Evolutionary conservation across 2,888 invertebrate species (phyloP), one percentile per base, ranked within the genome.

Genomic region (Melolontha melolontha): DNA sequence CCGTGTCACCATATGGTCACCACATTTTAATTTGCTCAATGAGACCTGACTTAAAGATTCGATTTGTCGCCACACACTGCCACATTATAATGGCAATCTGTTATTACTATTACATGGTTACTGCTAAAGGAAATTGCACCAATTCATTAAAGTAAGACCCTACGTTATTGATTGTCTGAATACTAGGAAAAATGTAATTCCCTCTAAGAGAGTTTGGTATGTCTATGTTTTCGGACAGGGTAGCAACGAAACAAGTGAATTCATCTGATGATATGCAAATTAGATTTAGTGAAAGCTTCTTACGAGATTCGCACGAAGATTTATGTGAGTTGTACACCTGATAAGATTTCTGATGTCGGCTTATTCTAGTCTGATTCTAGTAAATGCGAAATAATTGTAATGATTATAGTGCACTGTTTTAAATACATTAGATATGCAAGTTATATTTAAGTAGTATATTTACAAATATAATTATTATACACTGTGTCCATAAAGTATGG

Each of bases 271-370:
- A 78, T 76, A 81, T 81, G 80, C 79, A 81, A 81, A 81, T 80
- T 70, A 79, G 77, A 71, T 66, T 72, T 70, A 68, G 64, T 73
- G 75, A 76, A 76, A 76, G 72, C 75, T 79, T 76, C 79, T 79
- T 78, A 79, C 76, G 73, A 72, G 74, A 75, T 81, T 81, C 81
- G 76, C 81, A 81, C 81, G 81, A 75, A 75, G 81, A 77, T 81
- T 81, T 79, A 72, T 75, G 71, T 71, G 70, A 76, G 75, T 75
- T 75, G 71, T 75, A 75, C 78, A 79, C 79, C 80, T 80, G 79
- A 79, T 78, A 79, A 79, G 76, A 70, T 22, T 16, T 34, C 29
- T 49, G 29, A 29, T 16, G 63, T 63, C 49, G 8, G 47, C 34
- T 34, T 10, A 10, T 34, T 10, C 8, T 6, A 34, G 34, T 34